Conservation (phyloP, 2,797 vertebrate species). For the Silurus aristotelis region DNA sequence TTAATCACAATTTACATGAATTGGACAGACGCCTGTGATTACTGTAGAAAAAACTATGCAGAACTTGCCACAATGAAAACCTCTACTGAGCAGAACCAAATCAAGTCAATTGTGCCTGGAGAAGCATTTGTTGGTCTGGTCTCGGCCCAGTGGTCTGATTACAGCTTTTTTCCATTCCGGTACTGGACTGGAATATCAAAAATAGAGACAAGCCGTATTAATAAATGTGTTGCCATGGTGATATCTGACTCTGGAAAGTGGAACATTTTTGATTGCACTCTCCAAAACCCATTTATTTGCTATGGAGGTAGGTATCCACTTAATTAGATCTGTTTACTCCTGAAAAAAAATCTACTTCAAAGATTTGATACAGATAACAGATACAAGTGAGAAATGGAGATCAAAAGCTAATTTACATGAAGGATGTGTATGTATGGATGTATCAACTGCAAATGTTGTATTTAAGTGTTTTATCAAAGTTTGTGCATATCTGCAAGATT, state of each 20-base stretch:
- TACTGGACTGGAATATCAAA: background rate
- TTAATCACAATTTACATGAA: background rate
- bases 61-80: background rate
- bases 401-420: no score
- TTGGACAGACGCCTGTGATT: background rate
- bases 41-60: background rate
- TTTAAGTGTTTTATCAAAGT: no score
- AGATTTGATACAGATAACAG: no score
- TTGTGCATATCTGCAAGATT: no score
- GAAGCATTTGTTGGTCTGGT: background rate
- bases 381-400: no score
- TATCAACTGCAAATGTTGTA: no score
- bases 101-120: background rate
- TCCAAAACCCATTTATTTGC: background rate
- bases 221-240: slow-evolving; percentile 18
- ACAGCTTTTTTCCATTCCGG: background rate
- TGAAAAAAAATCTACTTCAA: no score
- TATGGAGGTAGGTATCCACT: background rate
- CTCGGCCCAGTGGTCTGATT: background rate
- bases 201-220: background rate
- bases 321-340: no score
- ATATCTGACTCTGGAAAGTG: slow-evolving; percentile 7
- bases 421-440: no score
- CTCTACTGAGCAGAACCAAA: background rate
- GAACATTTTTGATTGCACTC: background rate